Percentiles rank a stretch among this genome's conserved stretches.
These are phyloP conservation scores for Ammodytes marinus DNA, from an alignment of 2,113 vertebrate genomes.

Conservation along the genomic window DNA sequence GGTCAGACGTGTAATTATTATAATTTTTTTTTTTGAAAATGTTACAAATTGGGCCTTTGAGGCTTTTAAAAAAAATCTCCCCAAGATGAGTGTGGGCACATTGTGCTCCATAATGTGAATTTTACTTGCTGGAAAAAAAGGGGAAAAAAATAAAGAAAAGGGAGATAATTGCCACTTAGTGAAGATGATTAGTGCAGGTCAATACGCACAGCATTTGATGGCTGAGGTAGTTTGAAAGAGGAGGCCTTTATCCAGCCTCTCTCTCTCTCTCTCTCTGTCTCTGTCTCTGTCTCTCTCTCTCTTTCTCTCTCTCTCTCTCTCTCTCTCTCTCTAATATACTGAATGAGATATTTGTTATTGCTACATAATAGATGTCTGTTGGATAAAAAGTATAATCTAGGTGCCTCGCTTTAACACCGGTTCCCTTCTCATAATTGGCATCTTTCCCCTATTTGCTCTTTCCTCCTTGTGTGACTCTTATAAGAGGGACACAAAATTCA, in stretches of 20 bases:
- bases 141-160: constrained; percentile 48
- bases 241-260: constrained; percentile 64
- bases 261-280: neutral
- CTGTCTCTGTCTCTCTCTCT: too few relatives aligned
- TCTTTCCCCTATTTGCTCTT: constrained; percentile 1
- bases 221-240: constrained; percentile 56
- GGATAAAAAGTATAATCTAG: neutral
- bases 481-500: neutral
- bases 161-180: constrained; percentile 60
- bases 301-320: too few relatives aligned
- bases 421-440: constrained; percentile 5
- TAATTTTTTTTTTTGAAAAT: too few relatives aligned
- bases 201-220: constrained; percentile 52
- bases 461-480: neutral
- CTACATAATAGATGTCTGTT: constrained; percentile 9
- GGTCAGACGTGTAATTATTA: too few relatives aligned
- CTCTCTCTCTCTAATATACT: constrained; percentile 35
- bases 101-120: constrained; percentile 33
- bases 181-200: constrained; percentile 63
- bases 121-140: constrained; percentile 38
- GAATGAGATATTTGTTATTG: constrained; percentile 22
- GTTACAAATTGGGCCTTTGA: too few relatives aligned
- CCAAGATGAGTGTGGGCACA: too few relatives aligned
- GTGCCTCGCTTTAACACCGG: neutral
- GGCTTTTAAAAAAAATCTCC: too few relatives aligned